Base-by-base conservation (phyloP, 2,888 invertebrate species). In the Caenorhabditis angaria region DNA sequence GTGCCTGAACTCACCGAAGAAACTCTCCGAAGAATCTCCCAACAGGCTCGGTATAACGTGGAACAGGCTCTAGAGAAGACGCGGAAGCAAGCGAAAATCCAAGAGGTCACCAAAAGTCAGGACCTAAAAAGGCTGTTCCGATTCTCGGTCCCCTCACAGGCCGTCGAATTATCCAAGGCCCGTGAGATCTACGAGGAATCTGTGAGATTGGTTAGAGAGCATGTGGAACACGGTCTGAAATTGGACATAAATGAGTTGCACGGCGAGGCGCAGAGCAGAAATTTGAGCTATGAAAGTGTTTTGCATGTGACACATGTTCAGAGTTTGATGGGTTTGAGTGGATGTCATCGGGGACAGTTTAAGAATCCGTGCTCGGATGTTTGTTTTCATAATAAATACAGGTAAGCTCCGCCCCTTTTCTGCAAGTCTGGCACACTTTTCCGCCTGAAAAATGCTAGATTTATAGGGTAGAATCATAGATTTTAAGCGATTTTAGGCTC, bases 151-250 rank as follows among this genome's bases (percentile, higher is more conserved):
- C 80, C 80, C 0, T 59, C 66, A 14, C 92, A 93, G 62, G 93
- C 93, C 0, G 87, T 95, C 69, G 93, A 94, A 87, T 89, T 95
- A 50, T 95, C 95, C 0, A 91, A 94, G 70, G 94, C 97, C 0
- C 94, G 96, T 0, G 97, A 99, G 90, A 92, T 97, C 76, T 97
- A 96, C 88, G 97, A 99, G 88, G 91, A 95, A 82, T 93, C 96
- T 0, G 89, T 97, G 75, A 91, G 93, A 10, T 93, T 95, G 84
- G 93, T 99, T 4, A 91, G 93, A 78, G 91, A 91, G 71, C 93
- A 93, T 87, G 92, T 95, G 0, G 81, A 87, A 81, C 89, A 90
- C 28, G 94, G 84, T 66, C 47, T 58, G 60, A 65, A 48, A n/a
- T 72, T 87, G 8, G 72, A 72, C 25, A 80, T 83, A 0, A 55